A percentile compares a stretch with the other conserved stretches of the same genome.
Evolutionary conservation across 2,113 vertebrate species (phyloP).

Genomic region (Glaucomys volans): DNA sequence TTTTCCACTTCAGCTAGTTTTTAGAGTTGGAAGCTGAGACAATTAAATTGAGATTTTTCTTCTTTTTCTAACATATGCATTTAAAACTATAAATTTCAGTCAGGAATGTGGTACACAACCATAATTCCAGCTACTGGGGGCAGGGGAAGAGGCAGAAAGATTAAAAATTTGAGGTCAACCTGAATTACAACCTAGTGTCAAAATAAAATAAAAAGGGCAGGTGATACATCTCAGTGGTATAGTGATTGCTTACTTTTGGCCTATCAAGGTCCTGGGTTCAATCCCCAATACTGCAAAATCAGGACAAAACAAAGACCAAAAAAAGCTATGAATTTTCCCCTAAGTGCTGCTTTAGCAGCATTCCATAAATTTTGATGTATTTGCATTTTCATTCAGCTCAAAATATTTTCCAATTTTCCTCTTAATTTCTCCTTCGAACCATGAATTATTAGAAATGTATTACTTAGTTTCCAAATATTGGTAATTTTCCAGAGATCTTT

Average conservation of each 20-base stretch:
- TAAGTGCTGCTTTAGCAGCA: not conserved
- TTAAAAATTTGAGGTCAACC: not conserved
- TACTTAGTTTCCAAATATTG: conserved; percentile 3
- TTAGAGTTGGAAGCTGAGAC: not conserved
- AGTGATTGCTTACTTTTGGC: not conserved
- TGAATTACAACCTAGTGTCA: not conserved
- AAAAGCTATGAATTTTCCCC: not conserved
- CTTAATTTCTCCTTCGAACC: not conserved
- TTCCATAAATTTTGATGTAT: not conserved
- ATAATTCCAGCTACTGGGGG: not conserved
- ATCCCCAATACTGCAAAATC: not conserved
- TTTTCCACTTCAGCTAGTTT: not conserved
- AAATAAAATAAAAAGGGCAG: not conserved
- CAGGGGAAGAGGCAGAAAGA: not conserved
- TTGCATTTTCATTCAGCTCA: conserved; percentile 28
- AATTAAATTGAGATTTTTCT: not conserved
- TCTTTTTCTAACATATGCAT: not conserved
- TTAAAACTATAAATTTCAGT: not conserved
- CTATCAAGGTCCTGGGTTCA: not conserved
- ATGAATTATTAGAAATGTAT: not conserved
- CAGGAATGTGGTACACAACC: not conserved
- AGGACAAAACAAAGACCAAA: not conserved
- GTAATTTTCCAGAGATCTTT: not conserved
- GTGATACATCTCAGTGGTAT: not conserved
- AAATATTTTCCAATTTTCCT: not conserved